phyloP scores from a whole-genome alignment of 2,888 invertebrate species.

The Dasysyrphus albostriatus region DNA sequence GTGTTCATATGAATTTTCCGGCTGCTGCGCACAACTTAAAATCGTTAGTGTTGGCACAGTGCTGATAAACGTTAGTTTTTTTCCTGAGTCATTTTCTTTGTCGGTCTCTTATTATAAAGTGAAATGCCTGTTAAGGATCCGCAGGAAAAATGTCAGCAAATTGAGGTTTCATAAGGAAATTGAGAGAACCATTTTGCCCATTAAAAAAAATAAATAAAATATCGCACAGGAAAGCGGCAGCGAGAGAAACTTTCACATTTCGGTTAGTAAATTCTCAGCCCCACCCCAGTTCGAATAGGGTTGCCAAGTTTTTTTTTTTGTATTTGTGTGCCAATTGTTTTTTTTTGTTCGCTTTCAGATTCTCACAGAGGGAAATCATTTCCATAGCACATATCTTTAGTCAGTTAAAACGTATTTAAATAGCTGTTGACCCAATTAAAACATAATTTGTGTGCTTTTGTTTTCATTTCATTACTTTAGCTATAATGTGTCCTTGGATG shows the following conservation, averaged over 20 bases:
- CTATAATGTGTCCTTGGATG: neutral
- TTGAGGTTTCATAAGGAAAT: slow-evolving; percentile 18
- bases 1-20: slow-evolving; percentile 47
- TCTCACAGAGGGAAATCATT: neutral
- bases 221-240: neutral
- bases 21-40: slow-evolving; percentile 59
- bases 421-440: slow-evolving; percentile 24
- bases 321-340: slow-evolving; percentile 17
- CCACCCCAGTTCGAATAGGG: slow-evolving; percentile 62
- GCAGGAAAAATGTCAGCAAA: slow-evolving; percentile 11
- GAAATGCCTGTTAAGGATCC: slow-evolving; percentile 6
- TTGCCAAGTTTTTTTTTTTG: slow-evolving; percentile 57
- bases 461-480: slow-evolving; percentile 9
- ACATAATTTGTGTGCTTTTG: slow-evolving; percentile 11
- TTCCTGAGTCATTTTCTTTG: slow-evolving; percentile 41
- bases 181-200: neutral
- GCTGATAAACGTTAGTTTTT: slow-evolving; percentile 36
- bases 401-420: neutral
- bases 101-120: slow-evolving; percentile 28
- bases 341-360: slow-evolving; percentile 1
- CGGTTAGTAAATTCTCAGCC: slow-evolving; percentile 48
- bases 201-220: slow-evolving; percentile 4
- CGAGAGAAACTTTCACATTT: slow-evolving; percentile 3
- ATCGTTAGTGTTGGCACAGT: slow-evolving; percentile 57
- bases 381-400: slow-evolving; percentile 22